Base-by-base conservation (phyloP, 1,140 invertebrate genomes). In the Eriocheir sinensis region DNA sequence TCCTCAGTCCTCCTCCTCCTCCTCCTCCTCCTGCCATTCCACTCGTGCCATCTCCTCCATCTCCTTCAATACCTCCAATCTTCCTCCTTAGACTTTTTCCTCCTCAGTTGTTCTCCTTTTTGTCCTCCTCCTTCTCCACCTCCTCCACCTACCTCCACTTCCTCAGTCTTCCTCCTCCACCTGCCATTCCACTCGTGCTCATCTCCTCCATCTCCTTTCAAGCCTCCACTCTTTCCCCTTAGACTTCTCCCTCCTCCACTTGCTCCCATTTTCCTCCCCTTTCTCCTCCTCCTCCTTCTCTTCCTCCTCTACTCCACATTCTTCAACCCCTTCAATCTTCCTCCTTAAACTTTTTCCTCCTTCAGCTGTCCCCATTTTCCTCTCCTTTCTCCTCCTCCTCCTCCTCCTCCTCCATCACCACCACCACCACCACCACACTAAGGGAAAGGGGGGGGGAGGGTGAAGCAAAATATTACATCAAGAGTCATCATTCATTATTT, bases 401-500 rank as follows among this genome's bases (percentile, higher is more conserved):
- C 48, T 53, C 48, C 48, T 53, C 48, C 48, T 53, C 60, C 60
- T n/a, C 60, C 27, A 72, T n/a, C 60, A 72, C 60, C 15, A 48
- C 44, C 15, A 48, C 44, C 15, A 48, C 44, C 27, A 21, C 60
- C 60, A 72, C 60, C n/a, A 72, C 60, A 21, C 60, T 4, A 0
- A 72, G 17, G 60, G 60, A 72, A n/a, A n/a, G 60, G 27, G 60
- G 60, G 9, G 60, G 0, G 27, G 60, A 4, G 44, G 60, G 60
- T n/a, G 60, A n/a, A n/a, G 4, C n/a, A 72, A n/a, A n/a, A 6
- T 72, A 72, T 72, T 72, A 72, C 17, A n/a, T 72, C 60, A 72
- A 72, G 60, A 72, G 60, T 72, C 27, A 48, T 72, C 27, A 48
- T 72, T 72, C 60, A 72, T n/a, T 72, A 72, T 72, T 72, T 72